Percentiles rank a stretch among this genome's conserved stretches.
Conservation (phyloP, 2,797 vertebrate species). For the Tympanoctomys barrerae region DNA sequence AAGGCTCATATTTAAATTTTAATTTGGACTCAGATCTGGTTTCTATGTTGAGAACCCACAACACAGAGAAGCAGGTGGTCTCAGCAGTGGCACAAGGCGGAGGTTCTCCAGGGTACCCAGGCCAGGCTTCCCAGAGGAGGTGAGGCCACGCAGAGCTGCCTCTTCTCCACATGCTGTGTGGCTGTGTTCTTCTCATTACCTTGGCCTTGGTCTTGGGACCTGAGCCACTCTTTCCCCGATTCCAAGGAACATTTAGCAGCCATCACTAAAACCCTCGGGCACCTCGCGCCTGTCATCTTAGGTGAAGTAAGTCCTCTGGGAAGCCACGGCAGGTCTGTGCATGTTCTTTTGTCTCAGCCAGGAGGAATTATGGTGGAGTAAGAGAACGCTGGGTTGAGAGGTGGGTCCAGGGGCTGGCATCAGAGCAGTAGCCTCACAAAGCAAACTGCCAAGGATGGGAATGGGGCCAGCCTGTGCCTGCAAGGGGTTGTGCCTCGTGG, state of each 20-base stretch:
- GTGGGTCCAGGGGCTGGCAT: not conserved
- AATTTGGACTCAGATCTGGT: no score
- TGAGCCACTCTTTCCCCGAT: not conserved
- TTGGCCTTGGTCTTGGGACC: not conserved
- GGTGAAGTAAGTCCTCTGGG: slow-evolving; percentile 47
- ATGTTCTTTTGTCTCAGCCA: slow-evolving; percentile 60
- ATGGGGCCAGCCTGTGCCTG: not conserved
- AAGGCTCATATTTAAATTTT: no score
- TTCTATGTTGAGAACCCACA: no score
- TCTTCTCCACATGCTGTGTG: not conserved
- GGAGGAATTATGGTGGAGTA: not conserved
- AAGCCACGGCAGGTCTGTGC: slow-evolving; percentile 6
- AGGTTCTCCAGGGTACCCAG: not conserved
- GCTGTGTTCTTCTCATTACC: not conserved
- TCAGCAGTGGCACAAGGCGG: not conserved
- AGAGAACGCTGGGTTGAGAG: not conserved
- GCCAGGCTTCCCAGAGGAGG: not conserved
- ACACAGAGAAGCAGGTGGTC: not conserved
- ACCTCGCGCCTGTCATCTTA: not conserved
- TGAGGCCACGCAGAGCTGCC: not conserved
- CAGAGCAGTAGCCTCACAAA: not conserved
- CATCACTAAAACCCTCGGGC: not conserved
- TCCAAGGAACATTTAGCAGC: not conserved
- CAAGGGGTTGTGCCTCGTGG: not conserved
- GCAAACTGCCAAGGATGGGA: slow-evolving; percentile 24